Conservation (phyloP, 2,113 vertebrate species). For the Pontoporia blainvillei region DNA sequence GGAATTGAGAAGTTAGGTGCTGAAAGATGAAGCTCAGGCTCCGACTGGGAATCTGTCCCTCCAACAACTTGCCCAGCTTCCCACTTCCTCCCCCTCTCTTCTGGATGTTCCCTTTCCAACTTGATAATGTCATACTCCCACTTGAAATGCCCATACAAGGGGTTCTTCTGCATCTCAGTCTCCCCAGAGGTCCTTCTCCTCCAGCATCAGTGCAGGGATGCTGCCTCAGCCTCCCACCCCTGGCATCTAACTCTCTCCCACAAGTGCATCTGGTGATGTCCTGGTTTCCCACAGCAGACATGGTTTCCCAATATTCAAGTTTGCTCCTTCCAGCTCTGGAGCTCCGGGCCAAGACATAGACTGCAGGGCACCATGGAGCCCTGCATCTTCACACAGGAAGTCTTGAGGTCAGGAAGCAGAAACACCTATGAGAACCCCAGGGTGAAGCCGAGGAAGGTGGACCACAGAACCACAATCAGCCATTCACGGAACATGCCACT, state of each 20-base stretch:
- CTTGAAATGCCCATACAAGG: conserved; percentile 49
- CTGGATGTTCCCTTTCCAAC: background rate
- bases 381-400: conserved; percentile 32
- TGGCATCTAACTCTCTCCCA: background rate
- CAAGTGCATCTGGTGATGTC: background rate
- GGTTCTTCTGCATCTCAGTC: background rate
- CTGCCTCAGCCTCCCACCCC: conserved; percentile 13
- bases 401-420: background rate
- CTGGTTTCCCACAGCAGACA: conserved; percentile 44
- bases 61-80: conserved; percentile 33
- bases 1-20: conserved; percentile 66
- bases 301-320: conserved; percentile 20
- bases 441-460: background rate
- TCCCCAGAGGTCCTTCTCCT: background rate
- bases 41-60: conserved; percentile 50
- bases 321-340: background rate
- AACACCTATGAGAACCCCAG: background rate
- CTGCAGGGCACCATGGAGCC: conserved; percentile 48
- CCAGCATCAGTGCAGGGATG: conserved; percentile 9
- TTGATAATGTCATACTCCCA: background rate
- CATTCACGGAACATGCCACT: background rate
- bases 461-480: background rate
- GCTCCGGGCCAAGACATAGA: conserved; percentile 51
- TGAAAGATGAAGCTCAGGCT: conserved; percentile 78
- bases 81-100: background rate